Evolutionary conservation across 2,113 vertebrate species (phyloP), one percentile per base, ranked within the genome.

Genomic region (Actinemys pallida): DNA sequence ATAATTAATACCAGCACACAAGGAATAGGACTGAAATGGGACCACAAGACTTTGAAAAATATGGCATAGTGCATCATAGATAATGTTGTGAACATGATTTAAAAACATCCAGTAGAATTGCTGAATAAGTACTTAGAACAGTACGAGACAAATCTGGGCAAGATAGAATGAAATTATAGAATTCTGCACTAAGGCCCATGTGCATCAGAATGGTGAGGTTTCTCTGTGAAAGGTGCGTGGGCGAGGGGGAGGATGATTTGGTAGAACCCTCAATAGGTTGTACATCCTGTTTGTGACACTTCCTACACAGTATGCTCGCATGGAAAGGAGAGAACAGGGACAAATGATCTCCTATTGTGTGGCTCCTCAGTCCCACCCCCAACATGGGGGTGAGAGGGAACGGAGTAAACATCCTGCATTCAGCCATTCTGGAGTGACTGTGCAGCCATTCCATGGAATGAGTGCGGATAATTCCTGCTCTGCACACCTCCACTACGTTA

Each of bases 41-140:
- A 78, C 91, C 97, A 96, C 94, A 81, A 97, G 86, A 96, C 76
- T 97, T 97, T 94, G 89, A 6, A 7, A 95, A 91, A 93, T 92
- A 94, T 42, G 91, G 90, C 47, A 84, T 85, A 96, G 92, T 86
- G 87, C 92, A 35, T 31, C 96, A 35, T 31, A 96, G 89, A 88
- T 81, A 93, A 79, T 82, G 96, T 95, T 95, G 90, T 88, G 95
- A 96, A 95, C 57, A 95, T 25, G 72, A 95, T 95, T 94, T 69
- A 90, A 95, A 91, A 97, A 92, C 83, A 95, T 83, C 93, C 92
- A 96, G 86, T 76, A 96, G 95, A 98, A 96, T 75, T 96, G 57
- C 94, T 97, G 92, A 98, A 94, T 93, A 97, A 93, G 94, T 96
- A 96, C 94, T 96, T 96, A 89, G 82, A 93, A 93, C 89, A 93